Evolutionary conservation across 2,888 invertebrate genomes (phyloP).

Genomic region (Blastobasis lacticolella): DNA sequence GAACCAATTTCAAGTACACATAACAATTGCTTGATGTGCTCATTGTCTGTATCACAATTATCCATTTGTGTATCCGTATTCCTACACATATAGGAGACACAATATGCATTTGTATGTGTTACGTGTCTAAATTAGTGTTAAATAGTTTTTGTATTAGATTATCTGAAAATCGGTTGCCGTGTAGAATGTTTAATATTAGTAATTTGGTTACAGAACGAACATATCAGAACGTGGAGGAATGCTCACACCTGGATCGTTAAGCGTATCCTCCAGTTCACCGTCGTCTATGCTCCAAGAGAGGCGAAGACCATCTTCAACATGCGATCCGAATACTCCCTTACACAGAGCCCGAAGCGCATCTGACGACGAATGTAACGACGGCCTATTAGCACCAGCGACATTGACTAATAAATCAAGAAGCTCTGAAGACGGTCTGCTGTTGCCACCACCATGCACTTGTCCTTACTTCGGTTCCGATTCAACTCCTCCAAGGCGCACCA

Average conservation of each 20-base stretch:
- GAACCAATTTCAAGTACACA: too few relatives aligned
- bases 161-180: too few relatives aligned
- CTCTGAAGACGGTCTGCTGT: conserved; percentile 65
- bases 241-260: conserved; percentile 62
- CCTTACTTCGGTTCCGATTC: conserved; percentile 85
- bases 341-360: conserved; percentile 61
- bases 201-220: conserved; percentile 40
- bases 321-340: conserved; percentile 45
- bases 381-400: conserved; percentile 48
- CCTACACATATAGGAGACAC: too few relatives aligned
- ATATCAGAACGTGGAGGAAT: conserved; percentile 59
- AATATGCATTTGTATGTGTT: too few relatives aligned
- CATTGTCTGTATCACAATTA: too few relatives aligned
- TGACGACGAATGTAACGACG: conserved; percentile 58
- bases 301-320: conserved; percentile 51
- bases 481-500: conserved; percentile 63
- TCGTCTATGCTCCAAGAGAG: conserved; percentile 63
- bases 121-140: too few relatives aligned
- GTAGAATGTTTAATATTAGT: neutral
- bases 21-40: too few relatives aligned
- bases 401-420: conserved; percentile 59
- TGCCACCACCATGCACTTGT: conserved; percentile 87
- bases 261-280: conserved; percentile 63
- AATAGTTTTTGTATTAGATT: too few relatives aligned
- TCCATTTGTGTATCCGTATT: too few relatives aligned